Percentiles rank a stretch among this genome's conserved stretches.
Evolutionary conservation across 2,113 vertebrate genomes (phyloP).

Genomic region (Lampris incognitus): DNA sequence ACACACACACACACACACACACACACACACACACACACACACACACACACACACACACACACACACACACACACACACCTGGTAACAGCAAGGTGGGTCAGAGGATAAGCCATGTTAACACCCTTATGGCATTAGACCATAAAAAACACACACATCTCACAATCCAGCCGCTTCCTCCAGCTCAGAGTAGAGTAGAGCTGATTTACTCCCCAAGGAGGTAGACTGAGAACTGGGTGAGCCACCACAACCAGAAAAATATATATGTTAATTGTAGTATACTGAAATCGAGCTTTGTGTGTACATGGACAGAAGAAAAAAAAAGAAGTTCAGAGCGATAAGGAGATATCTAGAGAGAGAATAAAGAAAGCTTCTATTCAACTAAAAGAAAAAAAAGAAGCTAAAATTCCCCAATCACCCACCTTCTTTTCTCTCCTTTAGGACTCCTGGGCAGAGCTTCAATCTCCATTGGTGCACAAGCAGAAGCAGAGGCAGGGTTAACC

Average conservation of each 20-base stretch:
- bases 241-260: neutral
- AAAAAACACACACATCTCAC: slow-evolving; percentile 57
- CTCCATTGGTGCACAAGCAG: slow-evolving; percentile 85
- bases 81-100: slow-evolving; percentile 50
- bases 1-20: neutral
- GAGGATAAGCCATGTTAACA: slow-evolving; percentile 62
- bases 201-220: too few relatives aligned
- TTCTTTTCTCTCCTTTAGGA: slow-evolving; percentile 87
- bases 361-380: neutral
- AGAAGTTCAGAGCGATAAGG: neutral
- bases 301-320: neutral
- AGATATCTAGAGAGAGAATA: neutral
- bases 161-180: slow-evolving; percentile 21
- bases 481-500: slow-evolving; percentile 69
- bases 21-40: neutral
- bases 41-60: neutral
- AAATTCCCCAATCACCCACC: slow-evolving; percentile 78
- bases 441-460: slow-evolving; percentile 88
- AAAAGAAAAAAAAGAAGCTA: neutral
- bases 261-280: too few relatives aligned
- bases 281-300: too few relatives aligned
- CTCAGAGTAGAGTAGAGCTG: slow-evolving; percentile 6
- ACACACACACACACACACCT: neutral
- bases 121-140: slow-evolving; percentile 62
- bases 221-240: neutral